Conservation (phyloP, 2,888 invertebrate genomes). For the Fragum fragum region DNA sequence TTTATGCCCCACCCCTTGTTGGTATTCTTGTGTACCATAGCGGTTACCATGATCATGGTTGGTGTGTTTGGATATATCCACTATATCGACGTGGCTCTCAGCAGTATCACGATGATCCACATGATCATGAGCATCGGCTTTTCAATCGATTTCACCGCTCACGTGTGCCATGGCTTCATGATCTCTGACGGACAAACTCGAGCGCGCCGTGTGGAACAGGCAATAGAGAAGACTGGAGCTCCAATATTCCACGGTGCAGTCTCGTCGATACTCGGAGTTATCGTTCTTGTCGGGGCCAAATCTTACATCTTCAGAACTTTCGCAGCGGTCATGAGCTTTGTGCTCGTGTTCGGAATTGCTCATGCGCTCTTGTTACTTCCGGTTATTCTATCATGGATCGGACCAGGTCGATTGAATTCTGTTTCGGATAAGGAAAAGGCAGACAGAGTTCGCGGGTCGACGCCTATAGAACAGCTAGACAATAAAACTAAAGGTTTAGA, state of each 20-base stretch:
- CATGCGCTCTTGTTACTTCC: constrained; percentile 43
- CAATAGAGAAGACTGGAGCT: constrained; percentile 66
- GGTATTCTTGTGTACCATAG: constrained; percentile 72
- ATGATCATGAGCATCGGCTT: constrained; percentile 82
- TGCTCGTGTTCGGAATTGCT: constrained; percentile 34
- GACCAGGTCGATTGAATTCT: constrained; percentile 26
- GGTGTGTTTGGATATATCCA: constrained; percentile 78
- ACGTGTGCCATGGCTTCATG: constrained; percentile 77
- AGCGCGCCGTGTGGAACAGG: constrained; percentile 49
- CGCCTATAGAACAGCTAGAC: not conserved
- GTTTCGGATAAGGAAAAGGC: not conserved
- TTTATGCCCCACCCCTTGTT: constrained; percentile 80
- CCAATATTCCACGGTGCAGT: constrained; percentile 73
- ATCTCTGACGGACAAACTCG: constrained; percentile 52
- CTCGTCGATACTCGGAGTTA: constrained; percentile 73
- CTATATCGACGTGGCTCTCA: constrained; percentile 74
- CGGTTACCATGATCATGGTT: constrained; percentile 77
- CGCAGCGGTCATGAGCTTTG: constrained; percentile 30
- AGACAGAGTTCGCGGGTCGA: not conserved
- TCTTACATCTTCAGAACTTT: constrained; percentile 44
- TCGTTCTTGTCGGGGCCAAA: constrained; percentile 63
- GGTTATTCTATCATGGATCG: constrained; percentile 35
- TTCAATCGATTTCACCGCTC: constrained; percentile 80
- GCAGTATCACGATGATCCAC: constrained; percentile 81
- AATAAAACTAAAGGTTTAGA: not conserved